phyloP scores from a whole-genome alignment of 2,113 vertebrate genomes.

The Misgurnus anguillicaudatus region DNA sequence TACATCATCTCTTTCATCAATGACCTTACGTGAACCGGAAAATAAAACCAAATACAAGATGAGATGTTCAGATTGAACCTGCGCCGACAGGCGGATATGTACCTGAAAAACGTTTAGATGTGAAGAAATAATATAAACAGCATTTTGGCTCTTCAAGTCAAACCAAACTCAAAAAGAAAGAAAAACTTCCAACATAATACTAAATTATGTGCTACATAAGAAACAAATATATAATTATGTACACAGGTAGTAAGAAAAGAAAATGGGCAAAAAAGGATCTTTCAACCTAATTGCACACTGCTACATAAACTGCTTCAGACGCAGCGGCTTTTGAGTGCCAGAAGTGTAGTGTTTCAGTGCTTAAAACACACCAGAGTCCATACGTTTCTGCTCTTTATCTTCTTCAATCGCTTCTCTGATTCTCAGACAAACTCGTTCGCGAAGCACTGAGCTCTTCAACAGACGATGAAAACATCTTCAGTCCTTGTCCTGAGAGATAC shows the following conservation, averaged over 20 bases:
- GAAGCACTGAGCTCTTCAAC: constrained; percentile 74
- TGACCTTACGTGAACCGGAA: background rate
- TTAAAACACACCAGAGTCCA: constrained; percentile 74
- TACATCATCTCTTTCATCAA: background rate
- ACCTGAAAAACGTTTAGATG: constrained; percentile 48
- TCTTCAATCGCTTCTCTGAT: constrained; percentile 64
- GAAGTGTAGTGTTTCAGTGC: constrained; percentile 96
- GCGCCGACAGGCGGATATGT: background rate
- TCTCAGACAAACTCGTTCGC: constrained; percentile 68
- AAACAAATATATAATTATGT: constrained; percentile 80
- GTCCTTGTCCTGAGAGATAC: constrained; percentile 69
- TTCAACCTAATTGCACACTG: constrained; percentile 96
- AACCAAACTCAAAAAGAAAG: constrained; percentile 76
- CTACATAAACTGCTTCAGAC: constrained; percentile 97
- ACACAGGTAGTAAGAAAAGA: constrained; percentile 95
- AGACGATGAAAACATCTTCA: constrained; percentile 70
- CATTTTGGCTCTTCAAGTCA: constrained; percentile 80
- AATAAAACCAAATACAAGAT: background rate
- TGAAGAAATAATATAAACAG: constrained; percentile 76
- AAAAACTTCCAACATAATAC: constrained; percentile 61
- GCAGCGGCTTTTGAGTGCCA: constrained; percentile 91
- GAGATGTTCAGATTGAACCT: constrained; percentile 1
- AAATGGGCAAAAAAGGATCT: constrained; percentile 89
- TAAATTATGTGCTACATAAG: constrained; percentile 94
- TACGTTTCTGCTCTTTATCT: constrained; percentile 74